Conservation (phyloP, 2,888 invertebrate species). For the Rhimphoctona megacephalus region DNA sequence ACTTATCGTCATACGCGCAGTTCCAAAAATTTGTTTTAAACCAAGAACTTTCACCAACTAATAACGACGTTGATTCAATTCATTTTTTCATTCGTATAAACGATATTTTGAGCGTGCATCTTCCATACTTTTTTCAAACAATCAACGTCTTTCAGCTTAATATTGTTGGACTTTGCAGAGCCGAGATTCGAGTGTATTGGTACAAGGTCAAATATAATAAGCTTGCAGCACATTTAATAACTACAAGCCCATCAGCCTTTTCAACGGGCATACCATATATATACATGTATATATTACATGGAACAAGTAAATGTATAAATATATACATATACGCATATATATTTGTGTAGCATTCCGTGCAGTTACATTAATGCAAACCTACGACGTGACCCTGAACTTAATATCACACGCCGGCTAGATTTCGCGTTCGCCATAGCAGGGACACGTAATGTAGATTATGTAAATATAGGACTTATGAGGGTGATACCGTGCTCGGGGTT, state of each 20-base stretch:
- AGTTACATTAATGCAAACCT: slow-evolving; percentile 62
- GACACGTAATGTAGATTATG: slow-evolving; percentile 5
- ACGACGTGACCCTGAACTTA: slow-evolving; percentile 67
- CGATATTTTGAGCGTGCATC: neutral
- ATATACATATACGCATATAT: neutral
- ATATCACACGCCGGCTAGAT: slow-evolving; percentile 57
- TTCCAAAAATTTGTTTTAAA: neutral
- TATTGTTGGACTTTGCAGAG: neutral
- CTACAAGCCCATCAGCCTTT: neutral
- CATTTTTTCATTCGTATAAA: neutral
- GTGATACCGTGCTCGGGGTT: neutral
- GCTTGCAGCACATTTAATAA: slow-evolving; percentile 24
- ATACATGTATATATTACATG: neutral
- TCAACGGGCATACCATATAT: slow-evolving; percentile 1
- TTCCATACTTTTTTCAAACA: neutral
- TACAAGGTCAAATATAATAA: slow-evolving; percentile 21
- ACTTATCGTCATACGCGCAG: neutral
- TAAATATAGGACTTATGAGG: slow-evolving; percentile 27
- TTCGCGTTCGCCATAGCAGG: slow-evolving; percentile 41
- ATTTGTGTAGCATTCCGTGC: slow-evolving; percentile 37
- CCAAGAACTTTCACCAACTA: neutral
- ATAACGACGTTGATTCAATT: neutral
- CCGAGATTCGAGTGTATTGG: slow-evolving; percentile 15
- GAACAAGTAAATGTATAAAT: neutral
- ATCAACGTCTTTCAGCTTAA: neutral